Evolutionary conservation across 1,140 invertebrate species (phyloP).

Genomic region (Spodoptera frugiperda): DNA sequence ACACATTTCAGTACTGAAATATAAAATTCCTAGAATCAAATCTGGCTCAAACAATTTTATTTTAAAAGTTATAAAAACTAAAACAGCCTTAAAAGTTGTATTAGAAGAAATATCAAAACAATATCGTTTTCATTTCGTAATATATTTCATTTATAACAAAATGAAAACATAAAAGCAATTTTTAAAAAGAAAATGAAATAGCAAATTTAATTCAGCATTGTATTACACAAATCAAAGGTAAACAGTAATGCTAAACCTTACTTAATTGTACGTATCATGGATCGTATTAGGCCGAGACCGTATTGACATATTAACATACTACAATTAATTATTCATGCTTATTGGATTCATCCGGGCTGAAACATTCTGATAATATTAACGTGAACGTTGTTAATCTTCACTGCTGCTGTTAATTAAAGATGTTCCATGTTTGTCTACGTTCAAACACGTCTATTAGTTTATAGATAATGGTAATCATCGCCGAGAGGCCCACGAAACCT

Average conservation of each 20-base stretch:
- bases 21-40: no score
- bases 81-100: no score
- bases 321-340: conserved; percentile 53
- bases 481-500: conserved; percentile 17
- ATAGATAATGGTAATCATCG: conserved; percentile 27
- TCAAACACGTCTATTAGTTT: conserved; percentile 26
- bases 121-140: no score
- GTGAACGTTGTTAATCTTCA: conserved; percentile 54
- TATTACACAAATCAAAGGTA: background rate
- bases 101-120: no score
- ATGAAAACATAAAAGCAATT: no score
- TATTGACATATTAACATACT: conserved; percentile 47
- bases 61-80: no score
- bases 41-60: no score
- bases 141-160: no score
- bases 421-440: conserved; percentile 35
- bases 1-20: no score
- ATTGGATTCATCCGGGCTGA: conserved; percentile 50
- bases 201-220: background rate
- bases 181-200: no score
- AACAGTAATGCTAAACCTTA: conserved; percentile 11
- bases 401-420: conserved; percentile 52
- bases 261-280: conserved; percentile 13
- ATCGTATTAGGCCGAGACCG: conserved; percentile 32
- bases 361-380: conserved; percentile 54